Percentiles rank a stretch among this genome's conserved stretches.
phyloP scores from a whole-genome alignment of 64 coral and sea anemone species.

The Catalaphyllia jardinei region DNA sequence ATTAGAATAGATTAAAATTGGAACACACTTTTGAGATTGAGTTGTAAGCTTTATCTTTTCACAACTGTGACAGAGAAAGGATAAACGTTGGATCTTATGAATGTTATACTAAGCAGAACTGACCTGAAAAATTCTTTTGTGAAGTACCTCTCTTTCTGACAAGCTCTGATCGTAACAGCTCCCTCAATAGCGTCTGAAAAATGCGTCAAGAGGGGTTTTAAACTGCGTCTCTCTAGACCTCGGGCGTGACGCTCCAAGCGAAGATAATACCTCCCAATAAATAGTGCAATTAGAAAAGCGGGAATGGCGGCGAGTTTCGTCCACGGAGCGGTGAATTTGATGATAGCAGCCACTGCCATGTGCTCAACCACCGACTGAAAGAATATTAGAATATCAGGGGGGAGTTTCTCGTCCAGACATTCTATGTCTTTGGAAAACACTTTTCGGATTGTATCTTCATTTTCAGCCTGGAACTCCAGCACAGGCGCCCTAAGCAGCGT shows the following conservation, averaged over 20 bases:
- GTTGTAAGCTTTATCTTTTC: too few relatives aligned
- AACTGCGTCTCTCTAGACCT: conserved; percentile 17
- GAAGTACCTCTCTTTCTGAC: conserved; percentile 48
- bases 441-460: conserved; percentile 4
- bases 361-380: conserved; percentile 53
- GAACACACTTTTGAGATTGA: too few relatives aligned
- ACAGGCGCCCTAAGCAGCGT: conserved; percentile 51
- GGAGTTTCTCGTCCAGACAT: conserved; percentile 61
- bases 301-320: conserved; percentile 45
- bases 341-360: conserved; percentile 23
- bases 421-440: conserved; percentile 66
- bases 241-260: conserved; percentile 31
- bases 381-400: conserved; percentile 39
- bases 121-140: conserved; percentile 62
- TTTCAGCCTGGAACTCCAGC: conserved; percentile 38
- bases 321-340: conserved; percentile 37
- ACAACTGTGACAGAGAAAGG: background rate
- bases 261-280: conserved; percentile 51
- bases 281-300: conserved; percentile 17
- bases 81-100: too few relatives aligned
- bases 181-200: conserved; percentile 58
- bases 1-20: too few relatives aligned
- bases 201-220: conserved; percentile 38
- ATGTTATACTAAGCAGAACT: background rate
- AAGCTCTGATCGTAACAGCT: conserved; percentile 51